A percentile compares a stretch with the other conserved stretches of the same genome.
Conservation (phyloP, 2,113 vertebrate genomes). For the Psophia crepitans region DNA sequence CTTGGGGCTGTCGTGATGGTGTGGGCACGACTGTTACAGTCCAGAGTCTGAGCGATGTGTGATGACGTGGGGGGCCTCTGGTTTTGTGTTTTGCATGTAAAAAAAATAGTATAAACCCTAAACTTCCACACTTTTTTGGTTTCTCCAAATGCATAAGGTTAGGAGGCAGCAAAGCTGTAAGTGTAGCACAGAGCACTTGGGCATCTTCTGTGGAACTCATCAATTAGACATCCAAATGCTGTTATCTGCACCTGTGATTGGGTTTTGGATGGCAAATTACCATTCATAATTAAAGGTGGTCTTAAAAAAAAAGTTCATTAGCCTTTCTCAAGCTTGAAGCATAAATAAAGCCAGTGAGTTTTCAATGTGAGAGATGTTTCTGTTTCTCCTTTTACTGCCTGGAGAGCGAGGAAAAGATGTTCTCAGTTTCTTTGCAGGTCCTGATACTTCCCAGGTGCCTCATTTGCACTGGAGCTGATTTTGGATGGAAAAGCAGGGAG, state of each 20-base stretch:
- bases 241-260: not conserved
- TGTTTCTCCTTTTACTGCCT: not conserved
- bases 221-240: not conserved
- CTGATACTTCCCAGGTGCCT: not conserved
- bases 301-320: not conserved
- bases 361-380: not conserved
- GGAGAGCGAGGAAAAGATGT: not conserved
- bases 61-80: accelerated
- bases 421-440: not conserved
- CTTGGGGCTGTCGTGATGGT: accelerated
- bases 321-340: not conserved
- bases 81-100: not conserved
- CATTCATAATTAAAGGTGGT: not conserved
- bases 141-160: not conserved
- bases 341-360: not conserved
- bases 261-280: not conserved
- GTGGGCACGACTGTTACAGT: accelerated
- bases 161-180: not conserved
- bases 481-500: not conserved
- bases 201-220: not conserved
- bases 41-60: not conserved
- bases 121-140: not conserved
- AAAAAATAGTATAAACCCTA: not conserved
- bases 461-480: not conserved
- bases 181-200: not conserved